Percentiles rank a stretch among this genome's conserved stretches.
Conservation (phyloP, 1,140 invertebrate species). For the Diorhabda sublineata region DNA sequence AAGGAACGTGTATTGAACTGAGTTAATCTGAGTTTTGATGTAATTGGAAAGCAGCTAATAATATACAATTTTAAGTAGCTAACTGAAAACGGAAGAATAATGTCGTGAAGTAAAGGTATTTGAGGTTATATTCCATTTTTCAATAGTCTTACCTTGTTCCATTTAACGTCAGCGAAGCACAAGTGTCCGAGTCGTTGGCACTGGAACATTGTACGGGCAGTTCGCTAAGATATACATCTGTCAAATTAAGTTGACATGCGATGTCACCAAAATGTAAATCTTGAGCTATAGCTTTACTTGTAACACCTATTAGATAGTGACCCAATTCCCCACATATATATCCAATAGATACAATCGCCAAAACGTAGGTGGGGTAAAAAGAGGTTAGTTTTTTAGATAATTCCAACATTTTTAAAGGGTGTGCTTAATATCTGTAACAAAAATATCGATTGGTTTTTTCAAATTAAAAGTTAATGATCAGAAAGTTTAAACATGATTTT, state of each 20-base stretch:
- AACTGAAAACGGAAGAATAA: no score
- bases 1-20: no score
- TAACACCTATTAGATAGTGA: slow-evolving; percentile 84
- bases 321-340: slow-evolving; percentile 81
- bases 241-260: slow-evolving; percentile 73
- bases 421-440: slow-evolving; percentile 9
- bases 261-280: slow-evolving; percentile 87
- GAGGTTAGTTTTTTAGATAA: slow-evolving; percentile 56
- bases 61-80: no score
- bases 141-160: slow-evolving; percentile 48
- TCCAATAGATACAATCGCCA: slow-evolving; percentile 72
- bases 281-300: slow-evolving; percentile 75
- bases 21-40: no score
- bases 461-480: no score
- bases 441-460: neutral
- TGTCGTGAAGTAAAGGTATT: no score
- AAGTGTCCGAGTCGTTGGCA: slow-evolving; percentile 61
- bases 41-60: no score
- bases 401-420: slow-evolving; percentile 23
- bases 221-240: slow-evolving; percentile 52
- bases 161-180: slow-evolving; percentile 61
- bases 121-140: no score
- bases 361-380: slow-evolving; percentile 70
- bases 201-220: slow-evolving; percentile 63
- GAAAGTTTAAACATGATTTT: no score